Evolutionary conservation across 2,888 invertebrate genomes (phyloP).

Genomic region (Agrochola litura): DNA sequence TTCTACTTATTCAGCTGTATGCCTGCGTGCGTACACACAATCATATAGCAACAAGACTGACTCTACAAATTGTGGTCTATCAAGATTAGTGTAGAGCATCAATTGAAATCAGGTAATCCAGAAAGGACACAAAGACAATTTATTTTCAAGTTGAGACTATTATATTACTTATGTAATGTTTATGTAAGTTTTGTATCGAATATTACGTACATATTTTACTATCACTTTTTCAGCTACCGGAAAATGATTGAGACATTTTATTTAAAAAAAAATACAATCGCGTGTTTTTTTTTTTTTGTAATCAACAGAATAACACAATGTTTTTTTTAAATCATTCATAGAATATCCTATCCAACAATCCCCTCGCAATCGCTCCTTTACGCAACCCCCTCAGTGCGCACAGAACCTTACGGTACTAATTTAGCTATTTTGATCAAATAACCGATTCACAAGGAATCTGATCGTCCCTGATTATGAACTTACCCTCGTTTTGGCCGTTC

Average conservation of each 20-base stretch:
- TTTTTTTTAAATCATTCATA: background rate
- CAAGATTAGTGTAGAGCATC: background rate
- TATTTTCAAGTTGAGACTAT: background rate
- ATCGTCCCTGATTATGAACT: conserved; percentile 66
- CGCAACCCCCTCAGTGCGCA: conserved; percentile 27
- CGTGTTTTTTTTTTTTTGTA: background rate
- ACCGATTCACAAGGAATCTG: conserved; percentile 65
- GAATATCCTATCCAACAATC: background rate
- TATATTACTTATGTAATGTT: too few relatives aligned
- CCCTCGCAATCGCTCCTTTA: background rate
- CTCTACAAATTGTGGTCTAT: background rate
- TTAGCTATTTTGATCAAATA: conserved; percentile 69
- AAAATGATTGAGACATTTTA: background rate
- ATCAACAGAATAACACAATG: background rate
- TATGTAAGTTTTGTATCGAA: background rate
- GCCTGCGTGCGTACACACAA: too few relatives aligned
- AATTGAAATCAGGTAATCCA: background rate
- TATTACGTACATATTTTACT: background rate
- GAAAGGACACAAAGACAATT: background rate
- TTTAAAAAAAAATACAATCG: too few relatives aligned
- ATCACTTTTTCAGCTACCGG: background rate
- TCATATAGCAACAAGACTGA: background rate
- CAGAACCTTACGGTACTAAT: conserved; percentile 57
- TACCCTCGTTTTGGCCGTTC: conserved; percentile 64
- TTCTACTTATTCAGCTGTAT: background rate